Evolutionary conservation across 30 jellyfish, hydroid and myxozoan genomes (phyloP).

Genomic region (Hydra vulgaris): DNA sequence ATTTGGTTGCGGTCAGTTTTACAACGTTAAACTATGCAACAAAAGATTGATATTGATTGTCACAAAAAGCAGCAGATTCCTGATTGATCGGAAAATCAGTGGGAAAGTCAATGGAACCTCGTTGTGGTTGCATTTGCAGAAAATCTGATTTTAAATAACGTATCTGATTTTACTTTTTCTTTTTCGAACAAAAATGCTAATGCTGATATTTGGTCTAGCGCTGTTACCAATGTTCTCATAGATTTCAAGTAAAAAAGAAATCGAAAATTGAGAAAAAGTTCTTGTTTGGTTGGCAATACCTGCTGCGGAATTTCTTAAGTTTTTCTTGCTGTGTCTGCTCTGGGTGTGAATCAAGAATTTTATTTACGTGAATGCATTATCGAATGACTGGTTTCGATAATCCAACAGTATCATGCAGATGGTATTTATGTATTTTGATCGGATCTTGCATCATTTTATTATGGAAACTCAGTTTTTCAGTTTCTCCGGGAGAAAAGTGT

Average conservation of each 20-base stretch:
- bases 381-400: not conserved
- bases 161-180: not conserved
- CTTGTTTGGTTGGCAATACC: not conserved
- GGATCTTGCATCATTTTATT: not conserved
- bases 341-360: not conserved
- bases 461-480: not conserved
- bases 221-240: not conserved
- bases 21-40: not conserved
- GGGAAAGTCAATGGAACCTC: not conserved
- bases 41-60: not conserved
- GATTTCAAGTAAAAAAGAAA: not conserved
- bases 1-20: not conserved
- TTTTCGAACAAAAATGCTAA: not conserved
- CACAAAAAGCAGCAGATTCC: not conserved
- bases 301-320: not conserved
- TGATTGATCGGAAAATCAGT: not conserved
- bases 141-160: not conserved
- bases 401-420: not conserved
- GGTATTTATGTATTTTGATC: not conserved
- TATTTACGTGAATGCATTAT: not conserved
- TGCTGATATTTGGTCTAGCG: not conserved
- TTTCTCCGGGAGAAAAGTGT: not conserved
- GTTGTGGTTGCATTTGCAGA: not conserved
- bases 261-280: not conserved
- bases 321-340: not conserved